A percentile compares a stretch with the other conserved stretches of the same genome.
Conservation (phyloP, 2,113 vertebrate genomes). For the Tyto alba region DNA sequence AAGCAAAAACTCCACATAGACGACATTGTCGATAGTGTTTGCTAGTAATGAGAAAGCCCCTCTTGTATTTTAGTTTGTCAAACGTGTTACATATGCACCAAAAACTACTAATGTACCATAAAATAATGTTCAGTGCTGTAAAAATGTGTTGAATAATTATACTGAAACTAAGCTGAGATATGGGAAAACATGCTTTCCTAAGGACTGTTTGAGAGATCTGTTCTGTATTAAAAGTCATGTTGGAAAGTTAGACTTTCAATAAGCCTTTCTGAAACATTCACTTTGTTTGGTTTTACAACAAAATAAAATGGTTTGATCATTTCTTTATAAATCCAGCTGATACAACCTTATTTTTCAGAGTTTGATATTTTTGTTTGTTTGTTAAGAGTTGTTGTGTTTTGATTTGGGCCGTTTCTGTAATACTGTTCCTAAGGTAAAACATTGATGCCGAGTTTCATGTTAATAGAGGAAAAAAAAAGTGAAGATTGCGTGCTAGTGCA, state of each 20-base stretch:
- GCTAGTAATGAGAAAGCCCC: background rate
- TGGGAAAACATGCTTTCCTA: background rate
- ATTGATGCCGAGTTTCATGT: background rate
- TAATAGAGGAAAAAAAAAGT: background rate
- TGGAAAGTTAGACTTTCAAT: background rate
- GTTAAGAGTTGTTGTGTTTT: background rate
- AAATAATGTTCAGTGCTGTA: background rate
- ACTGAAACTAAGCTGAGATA: background rate
- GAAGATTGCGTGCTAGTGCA: accelerated
- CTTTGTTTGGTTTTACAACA: background rate
- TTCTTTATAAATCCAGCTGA: background rate
- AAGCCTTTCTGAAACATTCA: background rate
- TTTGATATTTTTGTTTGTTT: background rate
- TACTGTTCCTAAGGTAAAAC: background rate
- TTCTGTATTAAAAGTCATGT: background rate
- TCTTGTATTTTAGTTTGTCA: background rate
- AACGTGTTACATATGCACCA: accelerated
- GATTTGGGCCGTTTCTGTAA: background rate
- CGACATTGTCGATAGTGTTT: background rate
- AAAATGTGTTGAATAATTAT: background rate
- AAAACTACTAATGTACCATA: background rate
- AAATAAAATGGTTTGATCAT: accelerated
- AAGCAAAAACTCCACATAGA: background rate
- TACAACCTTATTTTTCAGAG: background rate
- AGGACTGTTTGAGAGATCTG: background rate